Percentiles rank a stretch among this genome's conserved stretches.
These are phyloP conservation scores for Tricholauxania praeusta DNA, from an alignment of 2,888 invertebrate genomes.

Conservation along the genomic window DNA sequence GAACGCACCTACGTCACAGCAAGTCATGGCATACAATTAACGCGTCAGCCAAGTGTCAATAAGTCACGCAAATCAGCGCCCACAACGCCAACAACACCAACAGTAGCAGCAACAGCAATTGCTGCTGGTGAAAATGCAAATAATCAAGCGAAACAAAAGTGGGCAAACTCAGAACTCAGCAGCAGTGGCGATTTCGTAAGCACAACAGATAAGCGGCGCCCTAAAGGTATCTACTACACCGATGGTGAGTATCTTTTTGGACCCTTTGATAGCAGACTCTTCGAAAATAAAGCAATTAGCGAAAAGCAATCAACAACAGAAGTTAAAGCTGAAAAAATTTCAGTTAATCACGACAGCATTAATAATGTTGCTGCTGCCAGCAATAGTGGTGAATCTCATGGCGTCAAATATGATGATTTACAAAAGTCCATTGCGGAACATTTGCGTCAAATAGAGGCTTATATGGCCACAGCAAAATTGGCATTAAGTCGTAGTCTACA, in stretches of 20 bases:
- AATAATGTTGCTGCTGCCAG: neutral
- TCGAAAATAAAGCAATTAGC: neutral
- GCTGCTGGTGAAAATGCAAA: neutral
- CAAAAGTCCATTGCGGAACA: conserved; percentile 66
- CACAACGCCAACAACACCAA: conserved; percentile 31
- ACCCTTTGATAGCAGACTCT: conserved; percentile 45
- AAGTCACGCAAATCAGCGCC: conserved; percentile 20
- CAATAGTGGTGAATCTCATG: conserved; percentile 47
- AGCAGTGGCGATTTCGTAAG: conserved; percentile 27
- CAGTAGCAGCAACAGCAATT: conserved; percentile 29
- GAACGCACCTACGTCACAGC: conserved; percentile 42
- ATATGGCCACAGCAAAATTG: conserved; percentile 65
- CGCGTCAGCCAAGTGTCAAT: conserved; percentile 29
- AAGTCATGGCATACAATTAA: conserved; percentile 43
- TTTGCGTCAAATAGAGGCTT: conserved; percentile 64
- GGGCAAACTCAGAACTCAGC: conserved; percentile 42
- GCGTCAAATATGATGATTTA: conserved; percentile 63
- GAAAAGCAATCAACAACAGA: neutral
- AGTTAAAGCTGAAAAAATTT: neutral
- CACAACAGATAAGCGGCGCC: conserved; percentile 34
- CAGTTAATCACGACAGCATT: neutral
- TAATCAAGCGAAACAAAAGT: conserved; percentile 39
- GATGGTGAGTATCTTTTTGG: conserved; percentile 56
- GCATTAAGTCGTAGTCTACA: conserved; percentile 57
- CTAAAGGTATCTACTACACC: conserved; percentile 55